A percentile compares a stretch with the other conserved stretches of the same genome.
Conservation (phyloP, 92 coral and sea anemone species). For the Montipora capitata region DNA sequence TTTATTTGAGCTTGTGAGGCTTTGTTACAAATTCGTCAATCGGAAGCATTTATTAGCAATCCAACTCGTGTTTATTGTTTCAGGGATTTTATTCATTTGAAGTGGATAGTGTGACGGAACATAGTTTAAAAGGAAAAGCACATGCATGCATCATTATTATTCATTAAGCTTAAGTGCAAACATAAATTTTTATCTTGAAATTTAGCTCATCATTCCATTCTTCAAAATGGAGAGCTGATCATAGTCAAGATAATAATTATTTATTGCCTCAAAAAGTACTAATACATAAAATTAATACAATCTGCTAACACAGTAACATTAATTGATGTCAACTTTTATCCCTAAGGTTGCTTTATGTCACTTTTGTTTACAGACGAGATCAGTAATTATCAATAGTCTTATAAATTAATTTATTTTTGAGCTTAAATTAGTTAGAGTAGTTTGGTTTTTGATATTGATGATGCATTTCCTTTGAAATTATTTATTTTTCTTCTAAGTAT, state of each 20-base stretch:
- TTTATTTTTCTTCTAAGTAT: background rate
- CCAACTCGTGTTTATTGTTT: conserved; percentile 23
- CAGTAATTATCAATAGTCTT: background rate
- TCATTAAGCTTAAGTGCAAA: too few species aligned
- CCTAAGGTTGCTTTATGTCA: background rate
- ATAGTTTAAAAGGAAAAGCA: background rate
- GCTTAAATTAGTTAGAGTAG: background rate
- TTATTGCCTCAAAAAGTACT: too few species aligned
- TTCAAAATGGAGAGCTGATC: too few species aligned
- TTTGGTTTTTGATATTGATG: background rate
- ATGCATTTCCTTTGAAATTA: background rate
- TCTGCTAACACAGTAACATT: too few species aligned
- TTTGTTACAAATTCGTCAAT: background rate
- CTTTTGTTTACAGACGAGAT: background rate
- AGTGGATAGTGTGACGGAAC: conserved; percentile 6
- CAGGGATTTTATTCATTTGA: background rate
- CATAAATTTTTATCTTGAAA: too few species aligned
- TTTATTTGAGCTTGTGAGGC: background rate
- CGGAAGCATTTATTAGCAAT: conserved; percentile 11
- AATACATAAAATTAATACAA: too few species aligned
- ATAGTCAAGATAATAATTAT: too few species aligned
- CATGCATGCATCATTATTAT: background rate
- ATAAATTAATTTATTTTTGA: background rate
- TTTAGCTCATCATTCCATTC: too few species aligned
- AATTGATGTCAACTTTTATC: background rate